Conservation (phyloP, 2,888 invertebrate genomes). For the Andrena marginata region DNA sequence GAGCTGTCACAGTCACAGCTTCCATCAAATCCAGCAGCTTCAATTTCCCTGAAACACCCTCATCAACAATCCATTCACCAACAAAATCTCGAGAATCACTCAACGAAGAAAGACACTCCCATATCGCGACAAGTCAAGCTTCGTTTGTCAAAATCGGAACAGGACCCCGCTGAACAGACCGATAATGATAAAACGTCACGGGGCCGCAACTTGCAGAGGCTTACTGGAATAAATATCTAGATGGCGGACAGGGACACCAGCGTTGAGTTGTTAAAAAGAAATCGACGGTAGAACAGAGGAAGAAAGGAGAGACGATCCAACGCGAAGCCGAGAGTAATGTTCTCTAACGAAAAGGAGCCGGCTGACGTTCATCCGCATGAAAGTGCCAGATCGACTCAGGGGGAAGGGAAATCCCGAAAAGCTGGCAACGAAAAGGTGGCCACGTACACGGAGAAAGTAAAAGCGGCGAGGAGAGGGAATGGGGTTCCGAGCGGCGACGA, state of each 20-base stretch:
- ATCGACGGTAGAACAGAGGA: not conserved
- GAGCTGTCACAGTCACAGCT: too few relatives aligned
- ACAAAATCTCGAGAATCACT: not conserved
- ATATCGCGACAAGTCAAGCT: not conserved
- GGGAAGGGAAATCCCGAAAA: conserved; percentile 32
- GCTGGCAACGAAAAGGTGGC: conserved; percentile 9
- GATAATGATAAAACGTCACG: not conserved
- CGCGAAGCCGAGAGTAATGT: conserved; percentile 33
- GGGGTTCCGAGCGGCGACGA: conserved; percentile 25
- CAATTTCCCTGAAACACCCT: too few relatives aligned
- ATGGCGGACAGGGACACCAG: not conserved
- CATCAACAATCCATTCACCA: too few relatives aligned
- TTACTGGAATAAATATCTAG: conserved; percentile 18
- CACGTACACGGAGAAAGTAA: conserved; percentile 20
- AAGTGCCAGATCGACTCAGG: conserved; percentile 30
- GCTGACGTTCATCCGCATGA: conserved; percentile 36
- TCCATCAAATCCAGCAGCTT: too few relatives aligned
- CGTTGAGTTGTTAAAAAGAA: conserved; percentile 19
- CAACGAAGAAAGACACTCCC: not conserved
- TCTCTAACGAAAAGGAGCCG: conserved; percentile 41
- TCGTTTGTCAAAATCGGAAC: not conserved
- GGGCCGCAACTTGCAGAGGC: not conserved
- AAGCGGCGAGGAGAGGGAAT: not conserved
- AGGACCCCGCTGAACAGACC: not conserved
- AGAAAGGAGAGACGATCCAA: not conserved